Conservation (phyloP, 2,888 invertebrate genomes). For the Ochlodes sylvanus region DNA sequence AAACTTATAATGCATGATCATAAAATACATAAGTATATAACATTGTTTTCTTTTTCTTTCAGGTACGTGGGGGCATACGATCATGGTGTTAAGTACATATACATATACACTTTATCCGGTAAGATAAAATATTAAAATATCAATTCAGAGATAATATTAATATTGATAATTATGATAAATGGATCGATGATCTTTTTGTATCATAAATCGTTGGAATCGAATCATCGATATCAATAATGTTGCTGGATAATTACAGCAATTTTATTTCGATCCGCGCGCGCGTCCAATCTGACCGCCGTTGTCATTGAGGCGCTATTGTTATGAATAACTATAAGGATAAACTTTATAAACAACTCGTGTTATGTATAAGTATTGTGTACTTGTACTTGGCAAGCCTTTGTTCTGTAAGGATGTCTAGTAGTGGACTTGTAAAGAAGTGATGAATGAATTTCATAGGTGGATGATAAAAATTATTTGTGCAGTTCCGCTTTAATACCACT, state of each 20-base stretch:
- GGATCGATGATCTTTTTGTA: constrained; percentile 14
- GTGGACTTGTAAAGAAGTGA: no score
- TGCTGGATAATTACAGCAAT: constrained; percentile 26
- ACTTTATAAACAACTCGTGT: not conserved
- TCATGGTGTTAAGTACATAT: no score
- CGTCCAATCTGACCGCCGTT: constrained; percentile 5
- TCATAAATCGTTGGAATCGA: constrained; percentile 3
- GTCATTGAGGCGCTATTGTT: constrained; percentile 25
- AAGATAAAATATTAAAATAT: not conserved
- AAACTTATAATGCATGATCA: no score
- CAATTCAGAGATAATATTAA: not conserved
- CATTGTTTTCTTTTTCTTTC: not conserved
- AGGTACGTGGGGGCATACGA: not conserved
- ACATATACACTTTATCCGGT: not conserved
- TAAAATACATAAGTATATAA: not conserved
- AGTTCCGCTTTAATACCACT: no score
- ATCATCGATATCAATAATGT: constrained; percentile 1
- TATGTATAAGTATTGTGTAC: not conserved
- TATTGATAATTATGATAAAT: not conserved
- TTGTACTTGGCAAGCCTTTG: no score
- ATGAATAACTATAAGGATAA: not conserved
- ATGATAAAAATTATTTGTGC: no score
- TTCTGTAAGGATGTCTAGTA: no score
- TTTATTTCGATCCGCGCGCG: constrained; percentile 13
- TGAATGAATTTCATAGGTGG: no score